Evolutionary conservation across 2,113 vertebrate genomes (phyloP).

Genomic region (Lepisosteus oculatus): DNA sequence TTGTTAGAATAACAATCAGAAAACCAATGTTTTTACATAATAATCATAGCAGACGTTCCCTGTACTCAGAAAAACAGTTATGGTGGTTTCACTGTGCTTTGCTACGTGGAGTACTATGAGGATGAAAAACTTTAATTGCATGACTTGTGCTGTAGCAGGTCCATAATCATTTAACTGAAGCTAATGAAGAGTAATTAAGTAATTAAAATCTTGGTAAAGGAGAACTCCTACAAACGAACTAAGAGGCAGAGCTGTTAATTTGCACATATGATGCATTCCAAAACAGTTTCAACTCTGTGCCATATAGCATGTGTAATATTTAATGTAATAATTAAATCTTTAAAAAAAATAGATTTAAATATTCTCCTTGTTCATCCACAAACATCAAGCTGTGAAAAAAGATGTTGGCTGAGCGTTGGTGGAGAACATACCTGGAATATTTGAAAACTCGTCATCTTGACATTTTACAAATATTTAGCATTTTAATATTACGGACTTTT

Average conservation of each 20-base stretch:
- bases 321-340: too few species aligned
- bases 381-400: too few species aligned
- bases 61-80: constrained; percentile 43
- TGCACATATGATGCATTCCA: too few species aligned
- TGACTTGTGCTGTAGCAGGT: constrained; percentile 52
- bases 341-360: too few species aligned
- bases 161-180: constrained; percentile 65
- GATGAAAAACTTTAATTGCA: constrained; percentile 36
- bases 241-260: constrained; percentile 35
- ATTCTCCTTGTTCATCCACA: too few species aligned
- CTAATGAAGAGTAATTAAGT: constrained; percentile 75
- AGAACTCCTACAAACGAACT: constrained; percentile 56
- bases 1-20: constrained; percentile 69
- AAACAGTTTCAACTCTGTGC: too few species aligned
- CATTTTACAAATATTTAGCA: too few species aligned
- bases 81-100: constrained; percentile 37
- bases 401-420: too few species aligned
- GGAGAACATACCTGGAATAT: too few species aligned
- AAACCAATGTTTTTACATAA: constrained; percentile 59
- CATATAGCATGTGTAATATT: too few species aligned
- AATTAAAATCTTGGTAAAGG: constrained; percentile 65
- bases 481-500: too few species aligned
- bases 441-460: too few species aligned
- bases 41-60: constrained; percentile 56
- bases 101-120: constrained; percentile 36